Evolutionary conservation across 2,888 invertebrate genomes (phyloP).

Genomic region (Alitta virens): DNA sequence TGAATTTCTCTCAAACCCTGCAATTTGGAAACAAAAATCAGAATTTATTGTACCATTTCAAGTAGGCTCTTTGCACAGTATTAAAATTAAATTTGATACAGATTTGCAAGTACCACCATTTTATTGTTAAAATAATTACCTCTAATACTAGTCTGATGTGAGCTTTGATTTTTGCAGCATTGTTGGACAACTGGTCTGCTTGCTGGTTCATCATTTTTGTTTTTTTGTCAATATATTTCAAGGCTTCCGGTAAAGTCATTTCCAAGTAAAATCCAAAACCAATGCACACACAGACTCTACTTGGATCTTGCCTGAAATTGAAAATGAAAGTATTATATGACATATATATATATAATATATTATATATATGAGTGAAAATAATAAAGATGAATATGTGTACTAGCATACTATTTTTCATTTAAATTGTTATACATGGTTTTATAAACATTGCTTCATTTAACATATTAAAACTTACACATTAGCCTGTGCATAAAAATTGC

Average conservation of each 20-base stretch:
- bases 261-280: conserved; percentile 77
- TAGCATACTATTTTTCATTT: no score
- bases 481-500: conserved; percentile 79
- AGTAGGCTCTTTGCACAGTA: no score
- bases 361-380: no score
- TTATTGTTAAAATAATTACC: conserved; percentile 56
- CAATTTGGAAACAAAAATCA: neutral
- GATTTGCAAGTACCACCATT: no score
- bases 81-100: no score
- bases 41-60: no score
- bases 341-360: no score
- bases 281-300: conserved; percentile 69
- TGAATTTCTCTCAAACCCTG: conserved; percentile 17
- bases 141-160: conserved; percentile 76
- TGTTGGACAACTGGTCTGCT: conserved; percentile 65
- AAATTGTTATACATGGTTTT: no score
- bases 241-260: conserved; percentile 70
- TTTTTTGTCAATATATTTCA: conserved; percentile 70
- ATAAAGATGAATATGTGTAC: no score
- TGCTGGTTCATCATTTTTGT: conserved; percentile 67
- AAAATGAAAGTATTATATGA: neutral
- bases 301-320: conserved; percentile 61
- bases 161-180: conserved; percentile 72
- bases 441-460: no score
- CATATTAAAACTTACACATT: conserved; percentile 60